A percentile compares a stretch with the other conserved stretches of the same genome.
These are phyloP conservation scores for Corythaeola cristata DNA, from an alignment of 2,113 vertebrate genomes.

Conservation along the genomic window DNA sequence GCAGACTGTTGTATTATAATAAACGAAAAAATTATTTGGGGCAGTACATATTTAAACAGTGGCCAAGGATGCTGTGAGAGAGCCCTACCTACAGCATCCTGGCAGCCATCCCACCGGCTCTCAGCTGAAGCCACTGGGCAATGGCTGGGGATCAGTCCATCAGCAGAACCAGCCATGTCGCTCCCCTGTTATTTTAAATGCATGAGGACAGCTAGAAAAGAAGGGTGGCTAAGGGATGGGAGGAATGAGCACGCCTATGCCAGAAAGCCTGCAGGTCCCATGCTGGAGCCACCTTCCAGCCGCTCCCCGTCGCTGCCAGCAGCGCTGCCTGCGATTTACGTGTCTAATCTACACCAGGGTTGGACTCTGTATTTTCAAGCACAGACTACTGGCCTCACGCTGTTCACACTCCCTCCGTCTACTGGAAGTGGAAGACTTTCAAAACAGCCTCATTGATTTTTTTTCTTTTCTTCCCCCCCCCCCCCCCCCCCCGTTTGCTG, in stretches of 20 bases:
- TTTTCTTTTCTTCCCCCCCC: not conserved
- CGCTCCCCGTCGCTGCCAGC: not conserved
- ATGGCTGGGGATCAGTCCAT: not conserved
- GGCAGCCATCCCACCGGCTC: not conserved
- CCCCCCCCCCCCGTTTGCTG: not conserved
- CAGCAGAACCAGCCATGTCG: not conserved
- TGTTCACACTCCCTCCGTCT: not conserved
- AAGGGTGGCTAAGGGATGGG: not conserved
- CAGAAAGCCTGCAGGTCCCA: not conserved
- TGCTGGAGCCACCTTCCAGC: not conserved
- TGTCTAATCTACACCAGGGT: not conserved
- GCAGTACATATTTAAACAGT: not conserved
- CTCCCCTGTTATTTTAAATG: not conserved
- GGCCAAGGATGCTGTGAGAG: not conserved
- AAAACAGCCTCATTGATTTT: not conserved
- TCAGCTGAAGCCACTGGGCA: not conserved
- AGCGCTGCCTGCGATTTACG: not conserved
- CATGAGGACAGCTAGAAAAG: not conserved
- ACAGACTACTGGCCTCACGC: not conserved
- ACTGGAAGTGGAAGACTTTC: not conserved
- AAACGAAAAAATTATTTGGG: fast-evolving
- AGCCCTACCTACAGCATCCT: not conserved
- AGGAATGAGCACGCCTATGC: not conserved
- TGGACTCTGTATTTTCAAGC: not conserved
- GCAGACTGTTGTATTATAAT: not conserved